Evolutionary conservation across 2,797 vertebrate species (phyloP), one percentile per base, ranked within the genome.

Genomic region (Crax fasciolata): DNA sequence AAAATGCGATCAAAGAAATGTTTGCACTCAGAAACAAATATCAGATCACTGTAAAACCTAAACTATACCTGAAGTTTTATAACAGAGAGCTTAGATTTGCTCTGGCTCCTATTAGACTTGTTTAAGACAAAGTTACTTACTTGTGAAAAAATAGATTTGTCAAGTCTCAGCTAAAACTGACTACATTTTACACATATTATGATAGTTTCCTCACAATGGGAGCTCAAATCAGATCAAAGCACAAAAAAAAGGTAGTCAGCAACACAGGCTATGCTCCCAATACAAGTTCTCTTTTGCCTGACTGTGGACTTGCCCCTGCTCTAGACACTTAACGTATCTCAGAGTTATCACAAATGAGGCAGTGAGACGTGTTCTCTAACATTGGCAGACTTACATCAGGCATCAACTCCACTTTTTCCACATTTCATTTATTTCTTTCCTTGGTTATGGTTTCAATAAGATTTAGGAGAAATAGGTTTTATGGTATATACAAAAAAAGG

Each of bases 401-500:
- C 32, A 65, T 35, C 21, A 58, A 5, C n/a, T 67, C 41, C 0
- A 17, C 52, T 58, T 83, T 82, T 32, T 85, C 85, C 57, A 39
- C 7, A 13, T 74, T 85, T 71, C 17, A 55, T 18, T 57, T 71
- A 20, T 25, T 44, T 4, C 6, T 87, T 51, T 74, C 28, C 24
- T 83, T 84, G 12, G 11, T 58, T 77, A 65, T 25, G 20, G 25
- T 9, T 85, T 73, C 52, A 52, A 3, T 30, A 57, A 28, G 9
- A 54, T 43, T 43, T 44, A 7, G 10, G 30, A 52, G 48, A 27
- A 54, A 11, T 5, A 6, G 1, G 9, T 39, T 87, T 59, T 10
- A 55, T 79, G 80, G 10, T 1, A 1, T 13, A 11, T 23, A 4
- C 4, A 16, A 66, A 73, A 66, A 9, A 10, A 1, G 2, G 0